phyloP scores from a whole-genome alignment of 2,888 invertebrate genomes.

The Synanthedon formicaeformis region DNA sequence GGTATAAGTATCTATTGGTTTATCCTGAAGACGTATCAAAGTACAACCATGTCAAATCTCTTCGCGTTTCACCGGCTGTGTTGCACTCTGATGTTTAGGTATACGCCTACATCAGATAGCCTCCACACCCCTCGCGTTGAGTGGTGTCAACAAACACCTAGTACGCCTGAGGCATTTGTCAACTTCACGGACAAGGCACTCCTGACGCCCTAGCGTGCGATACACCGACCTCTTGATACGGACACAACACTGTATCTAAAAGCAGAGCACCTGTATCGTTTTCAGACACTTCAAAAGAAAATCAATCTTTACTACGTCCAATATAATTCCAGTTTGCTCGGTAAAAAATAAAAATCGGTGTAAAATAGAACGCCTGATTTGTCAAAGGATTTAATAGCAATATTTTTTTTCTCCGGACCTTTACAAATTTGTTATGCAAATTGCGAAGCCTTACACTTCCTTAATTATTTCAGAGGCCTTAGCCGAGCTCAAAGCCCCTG shows the following conservation, averaged over 20 bases:
- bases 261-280: slow-evolving; percentile 13
- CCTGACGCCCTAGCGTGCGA: slow-evolving; percentile 5
- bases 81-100: not conserved
- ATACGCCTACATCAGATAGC: not conserved
- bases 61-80: not conserved
- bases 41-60: not conserved
- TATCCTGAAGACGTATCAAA: not conserved
- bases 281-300: slow-evolving; percentile 12
- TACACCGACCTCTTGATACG: slow-evolving; percentile 12
- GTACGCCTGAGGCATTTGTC: slow-evolving; percentile 43
- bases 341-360: not conserved
- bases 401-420: slow-evolving; percentile 33
- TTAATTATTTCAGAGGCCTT: slow-evolving; percentile 56
- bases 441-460: slow-evolving; percentile 51
- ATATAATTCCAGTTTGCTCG: not conserved
- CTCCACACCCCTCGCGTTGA: slow-evolving; percentile 22
- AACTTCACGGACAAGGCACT: slow-evolving; percentile 43
- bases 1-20: no score
- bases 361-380: slow-evolving; percentile 25
- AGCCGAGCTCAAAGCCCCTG: slow-evolving; percentile 38
- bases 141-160: slow-evolving; percentile 41
- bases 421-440: slow-evolving; percentile 56
- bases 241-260: slow-evolving; percentile 21
- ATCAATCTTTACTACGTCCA: slow-evolving; percentile 11
- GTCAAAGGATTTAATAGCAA: slow-evolving; percentile 43